Percentiles rank a stretch among this genome's conserved stretches.
Conservation (phyloP, 2,797 vertebrate species). For the Sebastes jordani region DNA sequence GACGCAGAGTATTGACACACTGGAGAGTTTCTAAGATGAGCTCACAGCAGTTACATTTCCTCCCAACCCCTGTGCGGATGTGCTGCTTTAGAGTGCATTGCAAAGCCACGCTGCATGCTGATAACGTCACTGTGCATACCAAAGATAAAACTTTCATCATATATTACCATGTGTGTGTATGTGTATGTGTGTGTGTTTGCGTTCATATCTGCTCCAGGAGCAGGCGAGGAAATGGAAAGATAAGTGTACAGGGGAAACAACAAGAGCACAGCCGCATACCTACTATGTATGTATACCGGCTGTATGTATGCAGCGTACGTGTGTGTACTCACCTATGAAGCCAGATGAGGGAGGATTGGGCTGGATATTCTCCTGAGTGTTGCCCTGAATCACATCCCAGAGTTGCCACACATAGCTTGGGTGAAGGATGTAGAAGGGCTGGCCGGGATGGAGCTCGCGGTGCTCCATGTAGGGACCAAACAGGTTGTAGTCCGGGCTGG, state of each 20-base stretch:
- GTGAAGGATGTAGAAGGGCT: slow-evolving; percentile 97
- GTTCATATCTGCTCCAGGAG: not conserved
- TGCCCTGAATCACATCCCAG: slow-evolving; percentile 97
- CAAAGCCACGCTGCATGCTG: slow-evolving; percentile 1
- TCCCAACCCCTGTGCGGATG: not conserved
- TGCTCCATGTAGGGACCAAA: slow-evolving; percentile 93
- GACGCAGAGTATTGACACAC: not conserved
- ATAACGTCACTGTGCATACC: slow-evolving; percentile 23
- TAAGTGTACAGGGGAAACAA: slow-evolving; percentile 29
- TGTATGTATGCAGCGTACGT: not conserved
- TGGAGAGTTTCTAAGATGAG: slow-evolving; percentile 6
- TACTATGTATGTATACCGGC: not conserved
- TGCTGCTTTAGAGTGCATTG: slow-evolving; percentile 4
- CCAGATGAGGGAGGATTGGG: slow-evolving; percentile 98
- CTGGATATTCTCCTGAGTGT: slow-evolving; percentile 95
- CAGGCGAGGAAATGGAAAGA: slow-evolving; percentile 12
- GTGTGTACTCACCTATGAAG: slow-evolving; percentile 90
- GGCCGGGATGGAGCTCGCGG: slow-evolving; percentile 87
- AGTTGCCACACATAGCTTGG: slow-evolving; percentile 96
- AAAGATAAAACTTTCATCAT: slow-evolving; percentile 42
- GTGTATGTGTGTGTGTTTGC: not conserved
- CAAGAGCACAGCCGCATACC: not conserved
- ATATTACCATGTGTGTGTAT: not conserved
- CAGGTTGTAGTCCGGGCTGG: slow-evolving; percentile 96
- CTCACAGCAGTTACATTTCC: not conserved